Percentiles rank a stretch among this genome's conserved stretches.
Evolutionary conservation across 2,888 invertebrate genomes (phyloP).

Genomic region (Esperia sulphurella): DNA sequence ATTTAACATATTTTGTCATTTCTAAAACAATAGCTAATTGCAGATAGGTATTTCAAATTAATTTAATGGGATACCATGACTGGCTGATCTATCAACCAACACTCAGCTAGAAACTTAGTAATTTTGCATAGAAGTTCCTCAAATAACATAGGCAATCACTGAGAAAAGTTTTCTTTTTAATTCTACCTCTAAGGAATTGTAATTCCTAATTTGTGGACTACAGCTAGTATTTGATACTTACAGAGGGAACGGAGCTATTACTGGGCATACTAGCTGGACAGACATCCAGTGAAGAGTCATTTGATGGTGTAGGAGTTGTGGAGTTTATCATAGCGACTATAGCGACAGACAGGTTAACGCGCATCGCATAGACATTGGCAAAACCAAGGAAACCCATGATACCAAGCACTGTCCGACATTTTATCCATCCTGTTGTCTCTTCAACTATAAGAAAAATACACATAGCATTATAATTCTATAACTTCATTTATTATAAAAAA

Average conservation of each 20-base stretch:
- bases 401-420: conserved; percentile 88
- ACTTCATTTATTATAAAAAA: no score
- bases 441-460: conserved; percentile 48
- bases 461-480: not conserved
- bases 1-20: no score
- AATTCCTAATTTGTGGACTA: no score
- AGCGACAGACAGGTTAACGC: conserved; percentile 94
- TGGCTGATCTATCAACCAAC: no score
- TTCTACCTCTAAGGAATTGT: no score
- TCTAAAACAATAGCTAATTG: no score
- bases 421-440: conserved; percentile 83
- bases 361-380: conserved; percentile 93
- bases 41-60: no score
- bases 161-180: no score
- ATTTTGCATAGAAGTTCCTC: no score
- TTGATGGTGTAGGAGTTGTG: conserved; percentile 79
- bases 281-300: conserved; percentile 79
- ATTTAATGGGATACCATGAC: no score
- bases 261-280: conserved; percentile 72
- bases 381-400: conserved; percentile 93
- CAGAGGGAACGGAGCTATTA: conserved; percentile 61
- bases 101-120: no score
- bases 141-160: no score
- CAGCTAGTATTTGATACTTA: conserved; percentile 36
- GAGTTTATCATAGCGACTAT: conserved; percentile 96